These are phyloP conservation scores for Lepus townsendii DNA, from an alignment of 2,797 vertebrate species.

Conservation along the genomic window DNA sequence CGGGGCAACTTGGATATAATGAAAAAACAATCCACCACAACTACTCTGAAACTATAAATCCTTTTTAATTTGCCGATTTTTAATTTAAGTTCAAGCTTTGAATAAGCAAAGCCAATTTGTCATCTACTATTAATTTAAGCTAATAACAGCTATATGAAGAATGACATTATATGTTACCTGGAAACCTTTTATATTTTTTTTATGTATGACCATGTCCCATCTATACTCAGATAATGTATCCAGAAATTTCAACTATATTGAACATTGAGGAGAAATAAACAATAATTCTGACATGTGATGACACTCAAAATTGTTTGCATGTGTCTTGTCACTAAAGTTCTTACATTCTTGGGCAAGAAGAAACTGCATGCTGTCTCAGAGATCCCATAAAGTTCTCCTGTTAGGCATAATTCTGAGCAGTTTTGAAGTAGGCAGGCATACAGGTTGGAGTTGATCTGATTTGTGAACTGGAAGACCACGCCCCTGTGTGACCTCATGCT, in stretches of 20 bases:
- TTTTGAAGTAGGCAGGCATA: too few relatives aligned
- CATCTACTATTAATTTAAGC: neutral
- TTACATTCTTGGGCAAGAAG: neutral
- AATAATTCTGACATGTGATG: neutral
- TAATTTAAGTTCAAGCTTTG: conserved; percentile 39
- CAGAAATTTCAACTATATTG: neutral
- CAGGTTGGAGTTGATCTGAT: too few relatives aligned
- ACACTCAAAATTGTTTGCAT: neutral
- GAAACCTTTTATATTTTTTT: neutral
- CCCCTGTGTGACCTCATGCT: too few relatives aligned
- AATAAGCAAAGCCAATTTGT: neutral
- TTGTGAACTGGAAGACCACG: too few relatives aligned
- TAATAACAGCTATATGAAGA: conserved; percentile 7
- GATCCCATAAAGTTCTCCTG: neutral
- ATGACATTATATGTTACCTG: neutral
- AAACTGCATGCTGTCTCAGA: neutral
- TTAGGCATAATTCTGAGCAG: neutral
- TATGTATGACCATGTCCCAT: neutral
- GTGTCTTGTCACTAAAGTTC: too few relatives aligned
- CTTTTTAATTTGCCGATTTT: conserved; percentile 5
- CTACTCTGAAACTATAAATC: neutral
- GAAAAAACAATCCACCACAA: conserved; percentile 27
- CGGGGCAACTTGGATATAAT: conserved; percentile 23
- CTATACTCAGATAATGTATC: neutral
- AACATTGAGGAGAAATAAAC: conserved; percentile 22